phyloP scores from a whole-genome alignment of 2,797 vertebrate genomes.

The Lagodon rhomboides region DNA sequence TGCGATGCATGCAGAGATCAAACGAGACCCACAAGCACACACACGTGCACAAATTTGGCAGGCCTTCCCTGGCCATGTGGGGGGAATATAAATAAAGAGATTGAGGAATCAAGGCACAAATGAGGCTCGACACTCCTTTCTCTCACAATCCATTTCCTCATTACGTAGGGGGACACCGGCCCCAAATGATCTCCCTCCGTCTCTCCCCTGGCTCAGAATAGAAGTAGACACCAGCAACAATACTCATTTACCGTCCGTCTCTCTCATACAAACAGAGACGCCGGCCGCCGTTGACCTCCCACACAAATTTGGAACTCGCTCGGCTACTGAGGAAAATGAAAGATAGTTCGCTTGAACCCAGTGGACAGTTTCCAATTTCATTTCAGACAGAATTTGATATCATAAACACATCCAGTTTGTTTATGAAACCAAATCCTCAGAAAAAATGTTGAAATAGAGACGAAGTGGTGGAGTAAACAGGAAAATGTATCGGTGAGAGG shows the following conservation, averaged over 20 bases:
- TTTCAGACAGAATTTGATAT: conserved; percentile 52
- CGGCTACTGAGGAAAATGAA: conserved; percentile 17
- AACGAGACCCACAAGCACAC: conserved; percentile 18
- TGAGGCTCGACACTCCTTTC: conserved; percentile 67
- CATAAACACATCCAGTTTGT: conserved; percentile 54
- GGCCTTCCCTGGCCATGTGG: conserved; percentile 46
- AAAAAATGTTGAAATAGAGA: conserved; percentile 48
- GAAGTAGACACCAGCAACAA: conserved; percentile 75
- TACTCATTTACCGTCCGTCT: conserved; percentile 75
- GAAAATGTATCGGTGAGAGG: conserved; percentile 42
- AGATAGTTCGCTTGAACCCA: conserved; percentile 46
- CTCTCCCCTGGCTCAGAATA: conserved; percentile 64
- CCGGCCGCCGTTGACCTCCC: conserved; percentile 50
- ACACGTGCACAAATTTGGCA: conserved; percentile 48
- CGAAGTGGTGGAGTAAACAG: conserved; percentile 37
- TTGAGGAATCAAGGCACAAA: conserved; percentile 73
- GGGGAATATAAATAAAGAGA: conserved; percentile 73
- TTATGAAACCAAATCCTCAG: conserved; percentile 51
- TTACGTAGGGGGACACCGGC: conserved; percentile 53
- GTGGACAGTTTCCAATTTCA: conserved; percentile 55
- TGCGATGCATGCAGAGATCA: conserved; percentile 41
- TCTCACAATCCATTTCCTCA: conserved; percentile 69
- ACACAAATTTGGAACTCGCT: conserved; percentile 28
- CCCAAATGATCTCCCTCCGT: conserved; percentile 61
- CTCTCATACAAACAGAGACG: conserved; percentile 65